Evolutionary conservation across 2,888 invertebrate species (phyloP), one percentile per base, ranked within the genome.

Genomic region (Muschampia plurimacula): DNA sequence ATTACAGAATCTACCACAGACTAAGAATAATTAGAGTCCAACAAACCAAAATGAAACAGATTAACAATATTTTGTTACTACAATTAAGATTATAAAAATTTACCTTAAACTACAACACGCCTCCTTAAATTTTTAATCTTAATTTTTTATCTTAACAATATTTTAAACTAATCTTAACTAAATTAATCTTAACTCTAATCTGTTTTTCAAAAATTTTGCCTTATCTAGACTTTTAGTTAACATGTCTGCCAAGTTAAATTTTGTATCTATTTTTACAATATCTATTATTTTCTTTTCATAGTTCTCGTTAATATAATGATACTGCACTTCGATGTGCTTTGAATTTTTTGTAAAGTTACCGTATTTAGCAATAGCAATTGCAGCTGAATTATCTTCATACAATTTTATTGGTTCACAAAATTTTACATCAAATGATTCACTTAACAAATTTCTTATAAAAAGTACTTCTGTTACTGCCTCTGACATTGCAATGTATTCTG

Each of bases 281-380:
- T 81, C 77, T 75, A 81, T 79, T 72, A 76, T 75, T 59, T 63
- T 74, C 22, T 82, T 78, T 74, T 77, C 65, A 77, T 76, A 76
- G 74, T 79, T 81, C 71, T 83, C 82, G 76, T 81, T 68, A 65
- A 82, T 73, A 79, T 28, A 57, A 57, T 28, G 57, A 57, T 57
- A 57, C 22, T 57, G 57, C 57, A 57, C 57, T 57, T 57, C 57
- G 15, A 57, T 57, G 28, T 57, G 57, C 57, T 57, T 57, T 57
- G 57, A 57, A 57, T 57, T 57, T 72, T 76, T 76, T n/a, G 77
- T 77, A 39, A 78, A 78, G 36, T 75, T 78, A 7, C 75, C 77
- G 74, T 74, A 77, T 28, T 77, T 78, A 69, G 77, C 68, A 39
- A 77, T 77, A 7, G 74, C 71, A 49, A 77, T 13, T 28, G 77